phyloP scores from a whole-genome alignment of 2,113 vertebrate species.

The Xiphophorus hellerii region DNA sequence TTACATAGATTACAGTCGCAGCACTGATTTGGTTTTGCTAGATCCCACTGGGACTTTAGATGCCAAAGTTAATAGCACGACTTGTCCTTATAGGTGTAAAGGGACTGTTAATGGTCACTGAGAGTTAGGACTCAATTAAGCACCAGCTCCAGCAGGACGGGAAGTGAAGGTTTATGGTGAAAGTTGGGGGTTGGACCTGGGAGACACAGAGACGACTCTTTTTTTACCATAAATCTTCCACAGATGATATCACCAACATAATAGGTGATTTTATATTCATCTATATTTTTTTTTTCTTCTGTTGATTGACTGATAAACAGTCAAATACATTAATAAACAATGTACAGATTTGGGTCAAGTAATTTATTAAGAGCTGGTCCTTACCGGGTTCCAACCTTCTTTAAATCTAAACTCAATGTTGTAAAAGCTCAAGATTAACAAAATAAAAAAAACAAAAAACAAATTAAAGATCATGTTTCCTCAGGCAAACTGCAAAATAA shows the following conservation, averaged over 20 bases:
- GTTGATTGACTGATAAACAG: background rate
- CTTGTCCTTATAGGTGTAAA: conserved; percentile 35
- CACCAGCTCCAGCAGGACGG: conserved; percentile 45
- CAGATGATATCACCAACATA: conserved; percentile 4
- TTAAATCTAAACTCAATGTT: no score
- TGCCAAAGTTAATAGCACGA: conserved; percentile 52
- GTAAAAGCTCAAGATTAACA: no score
- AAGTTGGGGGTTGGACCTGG: conserved; percentile 6
- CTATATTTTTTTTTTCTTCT: background rate
- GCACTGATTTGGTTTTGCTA: conserved; percentile 25
- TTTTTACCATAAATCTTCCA: conserved; percentile 11
- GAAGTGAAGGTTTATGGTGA: conserved; percentile 41
- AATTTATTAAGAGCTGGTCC: background rate
- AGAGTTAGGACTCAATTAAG: conserved; percentile 20
- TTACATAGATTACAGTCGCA: conserved; percentile 26
- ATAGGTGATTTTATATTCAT: background rate
- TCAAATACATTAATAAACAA: background rate
- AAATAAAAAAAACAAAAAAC: no score
- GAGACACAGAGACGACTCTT: background rate
- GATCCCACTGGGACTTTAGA: conserved; percentile 30
- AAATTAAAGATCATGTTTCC: no score
- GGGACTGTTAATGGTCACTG: conserved; percentile 44
- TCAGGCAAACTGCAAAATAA: background rate
- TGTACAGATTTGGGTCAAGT: background rate
- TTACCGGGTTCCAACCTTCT: background rate